Evolutionary conservation across 2,797 vertebrate species (phyloP).

Genomic region (Trichosurus vulpecula): DNA sequence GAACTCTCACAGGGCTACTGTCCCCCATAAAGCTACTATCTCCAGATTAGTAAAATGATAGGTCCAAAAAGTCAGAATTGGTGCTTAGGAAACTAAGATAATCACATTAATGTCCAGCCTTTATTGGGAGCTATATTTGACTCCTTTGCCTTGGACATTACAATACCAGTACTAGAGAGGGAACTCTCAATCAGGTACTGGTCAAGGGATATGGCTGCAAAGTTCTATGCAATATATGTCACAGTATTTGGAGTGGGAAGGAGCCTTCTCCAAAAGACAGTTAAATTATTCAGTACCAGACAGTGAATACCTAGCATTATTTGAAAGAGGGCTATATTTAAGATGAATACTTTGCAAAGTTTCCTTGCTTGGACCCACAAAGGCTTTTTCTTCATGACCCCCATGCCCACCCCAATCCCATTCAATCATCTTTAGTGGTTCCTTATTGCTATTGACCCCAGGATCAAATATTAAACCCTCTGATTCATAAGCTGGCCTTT

Average conservation of each 20-base stretch:
- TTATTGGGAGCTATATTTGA: background rate
- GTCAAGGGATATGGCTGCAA: no score
- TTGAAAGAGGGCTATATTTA: background rate
- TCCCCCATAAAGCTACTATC: background rate
- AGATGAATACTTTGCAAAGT: background rate
- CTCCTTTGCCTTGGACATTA: background rate
- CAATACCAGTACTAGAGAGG: background rate
- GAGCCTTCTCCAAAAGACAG: no score
- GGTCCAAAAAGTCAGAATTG: background rate
- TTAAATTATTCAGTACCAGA: background rate
- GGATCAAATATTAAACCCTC: no score
- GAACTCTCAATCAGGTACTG: background rate
- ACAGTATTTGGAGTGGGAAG: background rate
- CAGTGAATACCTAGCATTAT: background rate
- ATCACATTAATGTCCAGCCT: background rate
- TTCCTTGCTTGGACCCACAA: background rate
- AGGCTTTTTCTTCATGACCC: background rate
- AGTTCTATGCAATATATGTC: background rate
- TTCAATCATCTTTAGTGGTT: background rate
- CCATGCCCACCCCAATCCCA: background rate
- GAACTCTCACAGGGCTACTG: background rate
- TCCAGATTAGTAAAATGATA: background rate
- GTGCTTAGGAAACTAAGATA: background rate
- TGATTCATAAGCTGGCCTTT: background rate
- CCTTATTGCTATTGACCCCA: background rate